A percentile compares a stretch with the other conserved stretches of the same genome.
These are phyloP conservation scores for Semnopithecus entellus DNA, from an alignment of 2,113 vertebrate species.

Conservation along the genomic window DNA sequence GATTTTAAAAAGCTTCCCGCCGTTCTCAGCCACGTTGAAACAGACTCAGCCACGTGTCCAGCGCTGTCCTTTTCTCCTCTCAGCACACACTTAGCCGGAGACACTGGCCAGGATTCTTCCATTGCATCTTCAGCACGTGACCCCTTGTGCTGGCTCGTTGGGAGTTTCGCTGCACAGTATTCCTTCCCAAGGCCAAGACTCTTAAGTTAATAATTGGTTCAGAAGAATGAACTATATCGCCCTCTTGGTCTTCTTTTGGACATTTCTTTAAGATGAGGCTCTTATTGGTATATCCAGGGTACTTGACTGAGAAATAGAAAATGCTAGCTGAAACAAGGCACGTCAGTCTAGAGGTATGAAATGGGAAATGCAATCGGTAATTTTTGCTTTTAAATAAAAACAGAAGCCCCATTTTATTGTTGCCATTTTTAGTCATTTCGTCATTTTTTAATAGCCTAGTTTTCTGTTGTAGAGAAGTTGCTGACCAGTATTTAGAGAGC, in stretches of 20 bases:
- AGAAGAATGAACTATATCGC: background rate
- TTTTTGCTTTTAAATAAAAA: constrained; percentile 76
- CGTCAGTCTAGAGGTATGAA: background rate
- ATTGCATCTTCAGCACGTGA: background rate
- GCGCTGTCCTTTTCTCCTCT: constrained; percentile 11
- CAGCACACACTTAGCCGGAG: background rate
- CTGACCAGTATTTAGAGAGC: constrained; percentile 66
- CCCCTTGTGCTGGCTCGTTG: constrained; percentile 31
- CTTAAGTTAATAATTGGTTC: background rate
- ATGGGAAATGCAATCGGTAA: constrained; percentile 5
- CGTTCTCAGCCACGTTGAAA: background rate
- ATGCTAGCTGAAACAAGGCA: constrained; percentile 57
- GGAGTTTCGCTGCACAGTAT: constrained; percentile 53
- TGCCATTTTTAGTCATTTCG: constrained; percentile 50
- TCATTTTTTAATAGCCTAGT: constrained; percentile 59
- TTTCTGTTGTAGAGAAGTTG: constrained; percentile 47
- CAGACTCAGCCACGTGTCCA: background rate
- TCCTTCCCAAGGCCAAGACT: constrained; percentile 45
- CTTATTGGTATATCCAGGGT: background rate
- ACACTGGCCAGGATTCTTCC: background rate
- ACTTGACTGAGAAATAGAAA: constrained; percentile 47
- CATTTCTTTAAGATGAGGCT: background rate
- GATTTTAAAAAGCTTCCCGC: constrained; percentile 71
- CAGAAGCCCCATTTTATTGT: constrained; percentile 47
- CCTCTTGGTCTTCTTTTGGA: background rate